Conservation (phyloP, 2,888 invertebrate genomes). For the Pyrgus malvae region DNA sequence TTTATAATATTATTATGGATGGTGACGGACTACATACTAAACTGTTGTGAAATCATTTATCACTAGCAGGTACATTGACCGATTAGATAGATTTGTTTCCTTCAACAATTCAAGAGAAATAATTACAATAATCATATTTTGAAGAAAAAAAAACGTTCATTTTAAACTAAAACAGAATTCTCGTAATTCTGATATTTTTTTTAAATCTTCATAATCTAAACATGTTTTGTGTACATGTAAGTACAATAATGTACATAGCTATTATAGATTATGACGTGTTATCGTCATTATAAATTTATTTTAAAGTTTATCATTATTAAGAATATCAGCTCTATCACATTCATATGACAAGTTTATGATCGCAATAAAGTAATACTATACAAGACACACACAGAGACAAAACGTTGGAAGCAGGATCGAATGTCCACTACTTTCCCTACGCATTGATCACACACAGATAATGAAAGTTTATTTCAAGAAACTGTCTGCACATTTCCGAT, state of each 20-base stretch:
- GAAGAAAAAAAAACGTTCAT: too few relatives aligned
- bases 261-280: too few relatives aligned
- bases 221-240: not conserved
- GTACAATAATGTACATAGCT: too few relatives aligned
- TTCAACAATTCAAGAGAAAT: not conserved
- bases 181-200: too few relatives aligned
- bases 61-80: not conserved
- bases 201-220: too few relatives aligned
- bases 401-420: not conserved
- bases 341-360: conserved; percentile 14
- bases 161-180: too few relatives aligned
- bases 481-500: not conserved
- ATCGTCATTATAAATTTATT: conserved; percentile 19
- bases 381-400: not conserved
- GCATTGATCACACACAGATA: not conserved
- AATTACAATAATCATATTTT: not conserved
- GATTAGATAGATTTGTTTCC: not conserved
- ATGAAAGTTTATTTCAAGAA: conserved; percentile 9
- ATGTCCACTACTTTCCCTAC: conserved; percentile 3
- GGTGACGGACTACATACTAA: too few relatives aligned
- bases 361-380: conserved; percentile 8
- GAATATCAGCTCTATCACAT: conserved; percentile 14
- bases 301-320: conserved; percentile 17
- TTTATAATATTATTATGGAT: too few relatives aligned
- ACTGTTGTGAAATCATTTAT: not conserved